Evolutionary conservation across 2,888 invertebrate genomes (phyloP), one percentile per base, ranked within the genome.

Genomic region (Brachylomia viminalis): DNA sequence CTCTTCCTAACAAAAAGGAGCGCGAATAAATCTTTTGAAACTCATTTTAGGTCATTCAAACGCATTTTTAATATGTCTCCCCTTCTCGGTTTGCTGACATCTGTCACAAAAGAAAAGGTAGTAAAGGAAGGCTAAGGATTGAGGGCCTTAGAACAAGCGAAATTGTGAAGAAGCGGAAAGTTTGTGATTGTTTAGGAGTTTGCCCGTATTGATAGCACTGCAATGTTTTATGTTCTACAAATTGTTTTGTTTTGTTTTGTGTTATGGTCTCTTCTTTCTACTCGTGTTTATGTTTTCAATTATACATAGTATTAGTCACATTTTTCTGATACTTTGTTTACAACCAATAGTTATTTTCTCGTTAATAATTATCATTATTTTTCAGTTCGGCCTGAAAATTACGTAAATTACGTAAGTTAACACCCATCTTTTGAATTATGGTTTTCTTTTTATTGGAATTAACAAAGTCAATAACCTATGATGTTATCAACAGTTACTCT

Each of bases 21-120:
- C 61, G 75, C 82, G 82, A 75, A 80, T 87, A 82, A 86, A 84
- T 88, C 88, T 86, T 86, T 84, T 75, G 78, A 83, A 84, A 85
- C 79, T 87, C 87, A 87, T 90, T 92, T 90, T 89, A 88, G 91
- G 92, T 89, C 90, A 92, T 93, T 93, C 90, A 92, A 92, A 92
- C 91, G 91, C 91, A 93, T 93, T 94, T 92, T 93, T 91, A 93
- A 93, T 93, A 93, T 92, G 87, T 88, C 91, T 90, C 90, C 91
- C 90, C 89, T 91, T 90, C 88, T 90, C 89, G 90, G 89, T 92
- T 90, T 89, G 90, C 92, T 92, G 92, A 93, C 92, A 92, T 92
- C 91, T 93, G 92, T 93, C 92, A 92, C 91, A 91, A 92, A 93
- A 92, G 91, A 90, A 91, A 92, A 91, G 90, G 90, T 91, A 91